Conservation (phyloP, 2,797 vertebrate species). For the Poecilia picta region DNA sequence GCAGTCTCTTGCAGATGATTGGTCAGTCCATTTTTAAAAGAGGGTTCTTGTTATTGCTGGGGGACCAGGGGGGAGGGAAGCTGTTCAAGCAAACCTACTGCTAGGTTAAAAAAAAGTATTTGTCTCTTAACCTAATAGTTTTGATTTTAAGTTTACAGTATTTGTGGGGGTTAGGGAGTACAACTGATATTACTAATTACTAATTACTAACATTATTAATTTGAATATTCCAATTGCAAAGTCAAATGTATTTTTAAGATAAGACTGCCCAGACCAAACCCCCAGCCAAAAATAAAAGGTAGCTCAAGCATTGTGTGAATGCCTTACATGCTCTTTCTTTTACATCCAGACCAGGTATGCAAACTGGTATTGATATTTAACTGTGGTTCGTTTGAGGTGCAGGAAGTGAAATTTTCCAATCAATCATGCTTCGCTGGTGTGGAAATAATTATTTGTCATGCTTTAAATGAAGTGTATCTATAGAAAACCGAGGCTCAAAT, state of each 20-base stretch:
- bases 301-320: neutral
- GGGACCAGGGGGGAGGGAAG: too few relatives aligned
- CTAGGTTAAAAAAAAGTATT: neutral
- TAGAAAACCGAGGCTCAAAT: neutral
- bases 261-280: neutral
- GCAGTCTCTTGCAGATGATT: neutral
- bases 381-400: conserved; percentile 17
- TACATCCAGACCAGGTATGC: conserved; percentile 28
- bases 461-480: conserved; percentile 31
- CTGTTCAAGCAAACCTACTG: neutral
- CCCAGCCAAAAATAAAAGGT: neutral
- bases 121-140: neutral
- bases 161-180: neutral
- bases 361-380: conserved; percentile 31
- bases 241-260: too few relatives aligned
- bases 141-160: neutral
- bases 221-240: too few relatives aligned
- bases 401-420: conserved; percentile 41
- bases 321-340: neutral
- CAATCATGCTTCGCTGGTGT: conserved; percentile 35
- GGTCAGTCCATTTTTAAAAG: neutral
- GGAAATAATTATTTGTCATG: conserved; percentile 37
- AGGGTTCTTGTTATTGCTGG: neutral
- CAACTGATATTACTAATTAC: too few relatives aligned
- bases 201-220: too few relatives aligned